phyloP scores from a whole-genome alignment of 1,140 invertebrate species.

The Battus philenor region DNA sequence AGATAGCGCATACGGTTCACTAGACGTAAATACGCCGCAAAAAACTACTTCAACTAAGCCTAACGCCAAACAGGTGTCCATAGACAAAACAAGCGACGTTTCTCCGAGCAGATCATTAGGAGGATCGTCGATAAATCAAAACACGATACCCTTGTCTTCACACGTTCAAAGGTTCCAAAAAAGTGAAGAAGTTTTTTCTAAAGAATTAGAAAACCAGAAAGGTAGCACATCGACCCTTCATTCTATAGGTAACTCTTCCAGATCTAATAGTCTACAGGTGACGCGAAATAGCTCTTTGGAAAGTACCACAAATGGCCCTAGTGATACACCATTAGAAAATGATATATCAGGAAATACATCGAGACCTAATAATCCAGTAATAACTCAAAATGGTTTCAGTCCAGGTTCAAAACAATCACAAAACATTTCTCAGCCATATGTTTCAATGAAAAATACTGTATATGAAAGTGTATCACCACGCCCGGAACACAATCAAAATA shows the following conservation, averaged over 20 bases:
- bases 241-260: constrained; percentile 52
- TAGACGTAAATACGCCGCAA: constrained; percentile 49
- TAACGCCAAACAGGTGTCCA: constrained; percentile 35
- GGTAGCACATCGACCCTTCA: constrained; percentile 58
- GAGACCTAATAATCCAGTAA: constrained; percentile 34
- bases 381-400: constrained; percentile 50
- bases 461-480: constrained; percentile 64
- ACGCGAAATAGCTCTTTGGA: constrained; percentile 50
- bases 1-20: constrained; percentile 74
- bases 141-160: constrained; percentile 45
- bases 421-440: constrained; percentile 32
- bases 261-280: constrained; percentile 56
- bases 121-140: constrained; percentile 49
- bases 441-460: constrained; percentile 76
- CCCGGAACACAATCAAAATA: constrained; percentile 31
- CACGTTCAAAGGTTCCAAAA: constrained; percentile 63
- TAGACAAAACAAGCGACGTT: constrained; percentile 38
- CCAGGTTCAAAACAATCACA: constrained; percentile 24
- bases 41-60: constrained; percentile 30
- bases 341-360: constrained; percentile 22
- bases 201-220: constrained; percentile 56
- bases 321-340: constrained; percentile 28
- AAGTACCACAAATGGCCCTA: constrained; percentile 30
- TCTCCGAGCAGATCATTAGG: constrained; percentile 62
- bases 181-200: constrained; percentile 65